Base-by-base conservation (phyloP, 2,797 vertebrate species). In the Lindbergichthys nudifrons region DNA sequence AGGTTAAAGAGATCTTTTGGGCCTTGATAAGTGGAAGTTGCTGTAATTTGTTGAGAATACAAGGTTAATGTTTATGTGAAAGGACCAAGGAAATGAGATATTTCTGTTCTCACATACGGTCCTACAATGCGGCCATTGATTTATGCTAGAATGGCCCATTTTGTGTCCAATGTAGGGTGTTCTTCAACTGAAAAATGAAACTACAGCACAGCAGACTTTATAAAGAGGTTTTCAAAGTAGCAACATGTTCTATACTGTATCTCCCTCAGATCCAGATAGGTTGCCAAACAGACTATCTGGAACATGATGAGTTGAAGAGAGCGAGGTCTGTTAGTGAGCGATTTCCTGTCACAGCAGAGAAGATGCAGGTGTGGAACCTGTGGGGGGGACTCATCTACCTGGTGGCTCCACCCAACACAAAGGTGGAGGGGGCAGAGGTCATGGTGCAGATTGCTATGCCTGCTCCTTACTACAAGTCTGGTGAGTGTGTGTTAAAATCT, bases 321-420 rank as follows among this genome's bases (percentile, higher is more conserved):
- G 95, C 96, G 0, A 92, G 95, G 0, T 83, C 92, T 3, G 96
- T 97, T 18, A 87, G 92, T 42, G 84, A 93, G 52, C 92, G 65
- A 0, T 95, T 94, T 51, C 87, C 93, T n/a, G 59, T 97, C 21
- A 79, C 90, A n/a, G 78, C 92, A 19, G 89, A 95, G 72, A 93
- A 89, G 65, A 87, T 95, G n/a, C 90, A 94, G 7, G 79, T 97
- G 75, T 94, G 92, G 73, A 97, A 96, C 89, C 91, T 97, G 18
- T 98, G 96, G 96, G 96, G 97, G 0, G 96, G 97, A 0, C 96
- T 98, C 19, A 88, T 97, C 65, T 98, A 97, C 80, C 83, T 97
- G 18, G 11, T 96, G 1, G 95, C 95, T 9, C 97, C 96, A 4
- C 86, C 88, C 41, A 88, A 87, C 0, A 93, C 93, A 19, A 59